Evolutionary conservation across 2,113 vertebrate genomes (phyloP).

Genomic region (Andinoacara biseriatus): DNA sequence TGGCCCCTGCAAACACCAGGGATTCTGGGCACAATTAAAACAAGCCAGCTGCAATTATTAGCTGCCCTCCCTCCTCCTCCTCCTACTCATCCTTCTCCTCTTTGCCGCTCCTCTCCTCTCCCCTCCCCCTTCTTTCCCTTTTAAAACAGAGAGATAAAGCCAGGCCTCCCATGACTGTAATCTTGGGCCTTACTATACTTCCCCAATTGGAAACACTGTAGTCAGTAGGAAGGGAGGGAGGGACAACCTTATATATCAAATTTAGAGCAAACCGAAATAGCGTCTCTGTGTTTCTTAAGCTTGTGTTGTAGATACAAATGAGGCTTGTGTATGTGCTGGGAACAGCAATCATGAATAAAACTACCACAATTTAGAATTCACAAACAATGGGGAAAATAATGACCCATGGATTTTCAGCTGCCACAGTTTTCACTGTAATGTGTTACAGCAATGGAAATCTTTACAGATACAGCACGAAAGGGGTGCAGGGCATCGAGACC

Average conservation of each 20-base stretch:
- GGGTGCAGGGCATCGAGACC: background rate
- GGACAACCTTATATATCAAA: constrained; percentile 23
- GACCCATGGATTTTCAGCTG: background rate
- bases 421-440: background rate
- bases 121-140: constrained; percentile 1
- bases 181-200: constrained; percentile 37
- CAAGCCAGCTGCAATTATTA: constrained; percentile 70
- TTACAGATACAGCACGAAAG: background rate
- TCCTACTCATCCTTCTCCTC: constrained; percentile 6
- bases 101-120: background rate
- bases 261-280: constrained; percentile 19
- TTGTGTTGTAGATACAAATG: background rate
- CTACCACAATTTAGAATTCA: background rate
- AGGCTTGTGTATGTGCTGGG: background rate
- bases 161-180: constrained; percentile 42
- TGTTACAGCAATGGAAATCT: background rate
- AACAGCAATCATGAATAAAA: background rate
- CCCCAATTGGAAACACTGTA: constrained; percentile 40
- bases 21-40: constrained; percentile 66
- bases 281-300: background rate
- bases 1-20: constrained; percentile 57
- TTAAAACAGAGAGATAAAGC: constrained; percentile 56
- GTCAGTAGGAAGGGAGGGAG: constrained; percentile 19
- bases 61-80: constrained; percentile 35
- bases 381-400: background rate